Evolutionary conservation across 2,797 vertebrate genomes (phyloP), one percentile per base, ranked within the genome.

Genomic region (Uromys caudimaculatus): DNA sequence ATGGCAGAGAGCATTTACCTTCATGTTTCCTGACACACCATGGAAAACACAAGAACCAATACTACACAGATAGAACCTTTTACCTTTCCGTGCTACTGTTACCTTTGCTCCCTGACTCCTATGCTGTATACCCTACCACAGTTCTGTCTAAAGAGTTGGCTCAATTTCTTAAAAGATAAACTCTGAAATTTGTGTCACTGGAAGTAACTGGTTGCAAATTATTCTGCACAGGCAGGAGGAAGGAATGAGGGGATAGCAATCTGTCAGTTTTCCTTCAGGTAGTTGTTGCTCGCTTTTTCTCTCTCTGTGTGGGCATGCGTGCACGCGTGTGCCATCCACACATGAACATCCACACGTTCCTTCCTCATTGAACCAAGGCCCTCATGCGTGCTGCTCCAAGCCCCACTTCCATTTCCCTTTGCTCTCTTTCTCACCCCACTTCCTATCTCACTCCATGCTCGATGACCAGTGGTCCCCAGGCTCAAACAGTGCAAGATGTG

Each of bases 71-170:
- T 4, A 60, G 67, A 75, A 24, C 24, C 23, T 13, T 19, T 21
- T 10, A 67, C 67, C 44, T 94, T 41, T 64, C 35, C 7, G 62
- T 91, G 50, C 50, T 81, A 41, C 16, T 29, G 9, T 88, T 82
- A 47, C 13, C 76, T 52, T 12, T 27, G 32, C 52, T 67, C 9
- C 50, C 62, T 87, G n/a, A 79, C 16, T 50, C 47, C 21, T 54
- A 29, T 60, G 50, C 16, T 50, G 54, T 1, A 3, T 3, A 76
- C 1, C 1, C 35, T 11, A 62, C 1, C 3, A 47, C 9, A 52
- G 41, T 75, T 78, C 44, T 93, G 83, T 92, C 64, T 84, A 83
- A 92, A 93, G 44, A 23, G 54, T 84, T 91, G 90, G 32, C 5
- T 73, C n/a, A 71, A 9, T 92, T 79, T n/a, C 6, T 38, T 47